Evolutionary conservation across 2,888 invertebrate species (phyloP), one percentile per base, ranked within the genome.

Genomic region (Cheilosia variabilis): DNA sequence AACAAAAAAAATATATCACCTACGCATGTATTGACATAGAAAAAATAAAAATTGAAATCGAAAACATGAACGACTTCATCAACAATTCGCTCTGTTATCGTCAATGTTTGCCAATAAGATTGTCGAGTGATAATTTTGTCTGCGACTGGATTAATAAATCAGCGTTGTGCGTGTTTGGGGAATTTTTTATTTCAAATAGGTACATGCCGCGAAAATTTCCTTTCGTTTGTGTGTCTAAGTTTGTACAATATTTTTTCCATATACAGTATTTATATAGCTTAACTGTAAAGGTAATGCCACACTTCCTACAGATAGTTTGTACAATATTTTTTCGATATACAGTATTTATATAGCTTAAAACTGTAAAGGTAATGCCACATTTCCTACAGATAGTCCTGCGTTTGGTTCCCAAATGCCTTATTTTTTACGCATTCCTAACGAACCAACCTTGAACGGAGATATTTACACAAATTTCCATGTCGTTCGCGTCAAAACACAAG

Each of bases 81-180:
- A 43, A 27, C 57, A 69, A 31, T 43, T 19, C 50, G 22, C 34
- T 22, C 22, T 22, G 50, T 52, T n/a, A 57, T 69, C 72, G 57
- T 45, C 45, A 52, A 66, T 72, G 58, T 68, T 68, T 73, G 80
- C 66, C 45, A 75, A 75, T 68, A 73, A 75, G 80, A 80, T 80
- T 75, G 75, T 43, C 68, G 63, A 57, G 47, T 69, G 63, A 75
- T 69, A 80, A 73, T 68, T 60, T 41, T 43, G 58, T 53, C 52
- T 60, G 65, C 57, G 55, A 31, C 45, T 66, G 45, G 60, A 68
- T 62, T 72, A 66, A 62, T 68, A 73, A 37, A 73, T 60, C 31
- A 69, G 10, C 37, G n/a, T 3, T 27, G 24, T 45, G 47, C 55
- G 62, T 55, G 53, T 22, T 68, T 53, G 45, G 55, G 50, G 57